Base-by-base conservation (phyloP, 1,140 invertebrate species). In the Drosophila ironensis region DNA sequence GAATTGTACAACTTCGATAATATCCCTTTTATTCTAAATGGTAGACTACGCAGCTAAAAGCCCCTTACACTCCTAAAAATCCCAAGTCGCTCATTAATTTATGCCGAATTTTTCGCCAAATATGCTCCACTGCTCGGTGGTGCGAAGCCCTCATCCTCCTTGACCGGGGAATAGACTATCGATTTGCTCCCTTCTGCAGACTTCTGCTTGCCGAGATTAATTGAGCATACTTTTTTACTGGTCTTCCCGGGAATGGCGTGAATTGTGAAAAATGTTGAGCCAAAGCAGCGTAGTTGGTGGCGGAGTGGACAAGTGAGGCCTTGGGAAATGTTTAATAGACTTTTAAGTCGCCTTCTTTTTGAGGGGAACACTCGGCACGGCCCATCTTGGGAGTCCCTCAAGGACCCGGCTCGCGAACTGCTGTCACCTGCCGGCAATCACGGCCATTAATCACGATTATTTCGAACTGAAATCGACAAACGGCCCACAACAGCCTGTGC, bases 141-240 rank as follows among this genome's bases (percentile, higher is more conserved):
- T 8, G 22, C 14, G n/a, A 11, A 6, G 9, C 33, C 11, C 17
- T 68, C 17, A 68, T 68, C 67, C 54, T 54, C 41, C 47, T 66
- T 72, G 68, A 22, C 41, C 46, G 30, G 37, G 33, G 20, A 24
- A 30, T 37, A 37, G 33, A 45, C 22, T 27, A 53, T 28, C 47
- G 72, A 70, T 53, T 75, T 28, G 14, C 41, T 24, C 24, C 24
- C 28, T 40, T 54, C 30, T 46, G 20, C 19, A 28, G 4, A 7
- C 9, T 11, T 47, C 47, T 44, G 52, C 73, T 54, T 41, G 38
- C 52, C 22, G 52, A 60, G 53, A 71, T 76, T 67, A 76, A 76
- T 76, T 76, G 59, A 71, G 73, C 60, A 71, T 76, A 71, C 66
- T 76, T 76, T 76, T 37, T 60, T 51, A 54, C 70, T 66, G 67